These are phyloP conservation scores for Rhogogaster chlorosoma DNA, from an alignment of 2,888 invertebrate species.

Conservation along the genomic window DNA sequence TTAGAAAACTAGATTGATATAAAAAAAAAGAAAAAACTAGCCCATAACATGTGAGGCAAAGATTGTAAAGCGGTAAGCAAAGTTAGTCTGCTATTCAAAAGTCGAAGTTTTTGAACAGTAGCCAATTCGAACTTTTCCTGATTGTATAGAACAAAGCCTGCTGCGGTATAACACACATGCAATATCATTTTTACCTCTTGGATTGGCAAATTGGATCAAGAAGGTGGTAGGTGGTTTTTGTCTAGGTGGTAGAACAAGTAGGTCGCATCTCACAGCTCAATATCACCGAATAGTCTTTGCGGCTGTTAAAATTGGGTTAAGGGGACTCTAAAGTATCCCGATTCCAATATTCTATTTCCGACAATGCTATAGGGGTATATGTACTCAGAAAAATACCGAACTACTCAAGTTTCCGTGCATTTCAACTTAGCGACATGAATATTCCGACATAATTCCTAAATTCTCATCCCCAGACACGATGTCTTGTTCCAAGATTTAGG, in stretches of 20 bases:
- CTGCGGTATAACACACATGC: constrained; percentile 3
- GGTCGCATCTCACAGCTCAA: constrained; percentile 74
- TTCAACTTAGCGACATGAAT: not conserved
- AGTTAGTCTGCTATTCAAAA: not conserved
- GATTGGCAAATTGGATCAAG: constrained; percentile 40
- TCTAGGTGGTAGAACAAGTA: constrained; percentile 63
- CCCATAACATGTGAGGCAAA: not conserved
- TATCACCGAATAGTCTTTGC: constrained; percentile 74
- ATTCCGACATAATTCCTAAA: not conserved
- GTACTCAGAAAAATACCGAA: not conserved
- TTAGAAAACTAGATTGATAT: not conserved
- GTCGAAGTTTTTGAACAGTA: not conserved
- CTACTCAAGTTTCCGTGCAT: not conserved
- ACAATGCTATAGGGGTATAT: not conserved
- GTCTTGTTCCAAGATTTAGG: not conserved
- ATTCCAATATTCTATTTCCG: constrained; percentile 49
- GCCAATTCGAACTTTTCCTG: not conserved
- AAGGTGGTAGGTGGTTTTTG: constrained; percentile 27
- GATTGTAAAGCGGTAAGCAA: not conserved
- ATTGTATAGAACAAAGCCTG: not conserved
- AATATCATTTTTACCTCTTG: constrained; percentile 16
- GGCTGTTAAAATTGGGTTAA: constrained; percentile 71
- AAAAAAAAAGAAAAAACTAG: not conserved
- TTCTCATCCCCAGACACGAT: not conserved
- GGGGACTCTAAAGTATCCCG: constrained; percentile 55